These are phyloP conservation scores for Leptinotarsa rubiginosa DNA, from an alignment of 2,888 invertebrate species.

Conservation along the genomic window DNA sequence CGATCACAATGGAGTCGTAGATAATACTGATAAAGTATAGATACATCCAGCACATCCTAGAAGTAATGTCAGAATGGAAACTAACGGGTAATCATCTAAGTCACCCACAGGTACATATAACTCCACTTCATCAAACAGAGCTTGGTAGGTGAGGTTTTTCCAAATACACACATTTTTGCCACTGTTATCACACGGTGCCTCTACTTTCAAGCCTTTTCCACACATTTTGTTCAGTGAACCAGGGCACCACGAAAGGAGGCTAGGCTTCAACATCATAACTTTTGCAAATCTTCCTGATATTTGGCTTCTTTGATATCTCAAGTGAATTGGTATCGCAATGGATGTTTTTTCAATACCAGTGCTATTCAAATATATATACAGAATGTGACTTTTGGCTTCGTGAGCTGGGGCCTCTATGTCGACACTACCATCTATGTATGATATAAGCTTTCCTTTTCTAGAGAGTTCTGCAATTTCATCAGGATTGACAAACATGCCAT, in stretches of 20 bases:
- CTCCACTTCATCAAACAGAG: slow-evolving; percentile 64
- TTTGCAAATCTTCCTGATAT: slow-evolving; percentile 65
- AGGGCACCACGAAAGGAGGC: slow-evolving; percentile 59
- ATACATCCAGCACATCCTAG: slow-evolving; percentile 67
- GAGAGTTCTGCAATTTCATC: slow-evolving; percentile 65
- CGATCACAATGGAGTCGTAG: slow-evolving; percentile 50
- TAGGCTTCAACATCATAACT: slow-evolving; percentile 61
- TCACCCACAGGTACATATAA: slow-evolving; percentile 66
- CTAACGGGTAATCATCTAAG: slow-evolving; percentile 65
- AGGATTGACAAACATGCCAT: slow-evolving; percentile 65
- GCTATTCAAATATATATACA: slow-evolving; percentile 61
- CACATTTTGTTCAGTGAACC: slow-evolving; percentile 53
- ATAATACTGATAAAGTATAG: slow-evolving; percentile 64
- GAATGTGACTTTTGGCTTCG: slow-evolving; percentile 60
- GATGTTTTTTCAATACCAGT: slow-evolving; percentile 57
- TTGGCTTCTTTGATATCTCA: slow-evolving; percentile 67
- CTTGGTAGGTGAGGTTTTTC: slow-evolving; percentile 65
- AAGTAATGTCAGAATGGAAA: slow-evolving; percentile 63
- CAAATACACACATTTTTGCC: slow-evolving; percentile 60
- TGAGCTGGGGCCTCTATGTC: slow-evolving; percentile 65
- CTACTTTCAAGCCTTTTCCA: slow-evolving; percentile 57
- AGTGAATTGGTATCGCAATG: slow-evolving; percentile 66
- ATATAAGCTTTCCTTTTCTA: slow-evolving; percentile 53
- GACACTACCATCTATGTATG: slow-evolving; percentile 60
- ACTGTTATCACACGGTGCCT: slow-evolving; percentile 62